Evolutionary conservation across 2,797 vertebrate species (phyloP), one percentile per base, ranked within the genome.

Genomic region (Caiman crocodilus): DNA sequence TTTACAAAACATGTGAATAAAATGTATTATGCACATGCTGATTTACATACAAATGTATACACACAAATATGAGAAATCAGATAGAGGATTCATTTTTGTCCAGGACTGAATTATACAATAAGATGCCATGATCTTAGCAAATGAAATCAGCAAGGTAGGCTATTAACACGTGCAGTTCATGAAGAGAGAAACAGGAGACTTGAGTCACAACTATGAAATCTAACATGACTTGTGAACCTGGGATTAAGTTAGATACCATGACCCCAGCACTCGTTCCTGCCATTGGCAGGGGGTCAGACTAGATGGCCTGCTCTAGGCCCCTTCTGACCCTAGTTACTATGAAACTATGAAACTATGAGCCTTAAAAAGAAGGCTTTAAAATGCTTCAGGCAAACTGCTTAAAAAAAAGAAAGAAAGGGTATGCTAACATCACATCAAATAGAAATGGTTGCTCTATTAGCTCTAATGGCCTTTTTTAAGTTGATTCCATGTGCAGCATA

Each of bases 1-100:
- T 76, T 82, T 96, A 93, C 88, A 96, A 96, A 97, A 91, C 86
- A 87, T 74, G 80, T 93, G 88, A 80, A 79, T 90, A 82, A 95
- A 94, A 63, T 79, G 69, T 86, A 93, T 28, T 50, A 90, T 76
- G 32, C 50, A 71, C 87, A 91, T 60, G 28, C 7, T 50, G 42
- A 65, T 90, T 85, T 91, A 20, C 82, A 71, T n/a, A 88, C 81
- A 94, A 60, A 85, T 64, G 56, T 92, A 2, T n/a, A 94, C 89
- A 76, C 15, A 78, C 87, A 92, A 89, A 76, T 95, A 91, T 63
- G 89, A 95, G 89, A 76, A 93, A 85, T 28, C 57, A 89, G 83
- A 74, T 4, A 83, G 76, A 14, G 76, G 59, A 90, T 93, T 91
- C 16, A 69, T 90, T 88, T 82, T 59, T 90, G 82, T 76, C 86